phyloP scores from a whole-genome alignment of 2,888 invertebrate genomes.

The Xanthorhoe spadicearia region DNA sequence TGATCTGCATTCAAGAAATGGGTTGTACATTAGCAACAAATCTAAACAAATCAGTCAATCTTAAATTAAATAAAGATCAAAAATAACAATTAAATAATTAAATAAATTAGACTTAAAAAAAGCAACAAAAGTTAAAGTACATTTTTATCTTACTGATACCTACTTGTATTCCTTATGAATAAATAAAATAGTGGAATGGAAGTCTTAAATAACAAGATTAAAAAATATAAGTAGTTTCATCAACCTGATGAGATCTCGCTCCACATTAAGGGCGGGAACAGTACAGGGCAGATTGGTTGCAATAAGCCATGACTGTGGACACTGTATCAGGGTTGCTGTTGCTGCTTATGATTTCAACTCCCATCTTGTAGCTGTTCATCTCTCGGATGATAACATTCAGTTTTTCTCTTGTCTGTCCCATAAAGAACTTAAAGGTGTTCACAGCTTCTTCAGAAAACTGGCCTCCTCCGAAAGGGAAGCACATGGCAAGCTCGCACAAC shows the following conservation, averaged over 20 bases:
- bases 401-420: conserved; percentile 14
- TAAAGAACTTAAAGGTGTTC: conserved; percentile 18
- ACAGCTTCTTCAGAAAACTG: conserved; percentile 1
- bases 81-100: no score
- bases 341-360: conserved; percentile 23
- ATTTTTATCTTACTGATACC: no score
- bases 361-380: conserved; percentile 5
- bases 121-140: no score
- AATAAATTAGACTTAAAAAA: no score
- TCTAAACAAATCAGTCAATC: no score
- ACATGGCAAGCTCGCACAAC: conserved; percentile 20
- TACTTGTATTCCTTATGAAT: background rate
- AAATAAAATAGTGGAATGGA: background rate
- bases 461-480: conserved; percentile 9
- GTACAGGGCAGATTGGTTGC: background rate
- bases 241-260: background rate
- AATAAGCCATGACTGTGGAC: conserved; percentile 9
- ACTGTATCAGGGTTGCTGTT: conserved; percentile 20
- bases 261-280: conserved; percentile 19
- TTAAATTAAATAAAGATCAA: no score
- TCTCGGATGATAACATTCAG: conserved; percentile 13
- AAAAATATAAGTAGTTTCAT: background rate
- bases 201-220: background rate
- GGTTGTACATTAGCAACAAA: no score
- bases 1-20: no score